phyloP scores from a whole-genome alignment of 2,113 vertebrate genomes.

The Symphodus melops region DNA sequence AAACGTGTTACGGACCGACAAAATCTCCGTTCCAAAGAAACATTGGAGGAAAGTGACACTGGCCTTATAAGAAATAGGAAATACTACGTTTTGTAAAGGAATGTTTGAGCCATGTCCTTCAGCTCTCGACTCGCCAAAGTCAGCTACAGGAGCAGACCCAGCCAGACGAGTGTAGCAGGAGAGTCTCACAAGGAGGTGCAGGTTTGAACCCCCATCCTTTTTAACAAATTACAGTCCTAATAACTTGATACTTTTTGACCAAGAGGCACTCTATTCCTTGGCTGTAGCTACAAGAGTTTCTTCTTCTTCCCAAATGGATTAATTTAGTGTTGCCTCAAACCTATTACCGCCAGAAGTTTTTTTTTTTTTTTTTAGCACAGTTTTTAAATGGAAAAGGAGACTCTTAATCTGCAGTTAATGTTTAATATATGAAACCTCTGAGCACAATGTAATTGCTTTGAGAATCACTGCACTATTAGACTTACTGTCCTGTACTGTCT shows the following conservation, averaged over 20 bases:
- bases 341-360: not conserved
- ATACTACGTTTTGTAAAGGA: constrained; percentile 5
- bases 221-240: not conserved
- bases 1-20: not conserved
- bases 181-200: constrained; percentile 75
- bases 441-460: constrained; percentile 26
- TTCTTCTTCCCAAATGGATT: not conserved
- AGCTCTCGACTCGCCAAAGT: constrained; percentile 65
- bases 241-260: not conserved
- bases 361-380: not conserved
- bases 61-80: not conserved
- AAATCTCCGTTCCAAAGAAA: not conserved
- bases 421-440: constrained; percentile 8
- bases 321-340: not conserved
- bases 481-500: not conserved
- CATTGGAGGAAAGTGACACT: no score
- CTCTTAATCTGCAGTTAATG: constrained; percentile 40
- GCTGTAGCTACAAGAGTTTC: not conserved
- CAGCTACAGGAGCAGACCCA: constrained; percentile 68
- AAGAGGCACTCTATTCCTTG: not conserved
- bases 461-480: constrained; percentile 6
- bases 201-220: constrained; percentile 67
- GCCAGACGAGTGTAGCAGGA: constrained; percentile 40
- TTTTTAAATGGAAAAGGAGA: not conserved
- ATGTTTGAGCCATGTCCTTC: constrained; percentile 61